Conservation (phyloP, 2,113 vertebrate genomes). For the Rhipidura dahli region DNA sequence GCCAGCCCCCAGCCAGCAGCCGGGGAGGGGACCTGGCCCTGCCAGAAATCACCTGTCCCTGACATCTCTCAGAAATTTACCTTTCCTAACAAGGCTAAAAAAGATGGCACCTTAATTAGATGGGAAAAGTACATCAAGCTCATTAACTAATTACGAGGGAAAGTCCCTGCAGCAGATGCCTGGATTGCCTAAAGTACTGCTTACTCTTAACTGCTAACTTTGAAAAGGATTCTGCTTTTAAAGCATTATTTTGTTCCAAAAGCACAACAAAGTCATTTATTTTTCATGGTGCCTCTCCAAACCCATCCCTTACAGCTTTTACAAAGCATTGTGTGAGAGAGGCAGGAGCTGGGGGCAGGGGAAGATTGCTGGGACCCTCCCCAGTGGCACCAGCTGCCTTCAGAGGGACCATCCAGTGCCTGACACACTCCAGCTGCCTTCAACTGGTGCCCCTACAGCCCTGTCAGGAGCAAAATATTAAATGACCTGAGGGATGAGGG, state of each 20-base stretch:
- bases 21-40: background rate
- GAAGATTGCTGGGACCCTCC: background rate
- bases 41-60: no score
- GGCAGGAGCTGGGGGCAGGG: background rate
- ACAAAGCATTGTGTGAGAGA: background rate
- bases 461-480: background rate
- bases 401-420: background rate
- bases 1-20: background rate
- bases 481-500: background rate
- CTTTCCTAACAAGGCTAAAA: background rate
- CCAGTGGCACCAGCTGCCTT: background rate
- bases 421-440: background rate
- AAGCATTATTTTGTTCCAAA: constrained; percentile 48
- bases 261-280: background rate
- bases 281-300: background rate
- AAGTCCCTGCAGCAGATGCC: constrained; percentile 63
- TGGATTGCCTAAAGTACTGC: constrained; percentile 21
- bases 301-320: background rate
- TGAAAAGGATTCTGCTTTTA: constrained; percentile 42
- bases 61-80: background rate
- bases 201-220: constrained; percentile 33
- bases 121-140: constrained; percentile 44
- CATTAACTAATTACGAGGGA: constrained; percentile 57
- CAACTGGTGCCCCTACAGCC: background rate
- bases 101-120: constrained; percentile 22